These are phyloP conservation scores for Agapetus fuscipes DNA, from an alignment of 2,888 invertebrate genomes.

Conservation along the genomic window DNA sequence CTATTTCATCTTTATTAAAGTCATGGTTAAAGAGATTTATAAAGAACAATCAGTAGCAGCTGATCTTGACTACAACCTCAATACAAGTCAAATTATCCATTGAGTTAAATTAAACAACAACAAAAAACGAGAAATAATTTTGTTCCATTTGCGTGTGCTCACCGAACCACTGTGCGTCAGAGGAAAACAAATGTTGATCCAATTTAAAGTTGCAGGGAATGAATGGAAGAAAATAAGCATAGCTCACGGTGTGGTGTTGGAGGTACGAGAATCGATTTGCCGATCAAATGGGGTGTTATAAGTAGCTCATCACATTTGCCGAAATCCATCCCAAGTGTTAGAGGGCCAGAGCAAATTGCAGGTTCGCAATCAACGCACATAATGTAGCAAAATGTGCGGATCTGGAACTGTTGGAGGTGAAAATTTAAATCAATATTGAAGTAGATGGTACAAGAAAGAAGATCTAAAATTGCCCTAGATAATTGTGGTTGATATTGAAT, in stretches of 20 bases:
- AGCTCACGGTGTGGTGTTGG: too few relatives aligned
- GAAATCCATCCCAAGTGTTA: slow-evolving; percentile 8
- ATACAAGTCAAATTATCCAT: background rate
- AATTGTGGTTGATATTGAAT: too few relatives aligned
- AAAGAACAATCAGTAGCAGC: background rate
- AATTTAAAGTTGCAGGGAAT: background rate
- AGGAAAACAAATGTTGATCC: background rate
- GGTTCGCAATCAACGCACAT: too few relatives aligned
- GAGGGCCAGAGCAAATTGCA: slow-evolving; percentile 14
- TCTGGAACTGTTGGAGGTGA: too few relatives aligned
- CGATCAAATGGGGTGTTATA: slow-evolving; percentile 15
- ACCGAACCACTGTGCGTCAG: too few relatives aligned
- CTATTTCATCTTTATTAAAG: too few relatives aligned
- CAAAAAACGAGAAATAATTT: background rate
- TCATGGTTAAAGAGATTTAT: background rate
- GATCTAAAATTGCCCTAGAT: too few relatives aligned
- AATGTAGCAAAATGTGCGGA: too few relatives aligned
- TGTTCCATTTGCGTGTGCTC: background rate
- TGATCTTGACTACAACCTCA: too few relatives aligned
- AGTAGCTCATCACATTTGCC: slow-evolving; percentile 10
- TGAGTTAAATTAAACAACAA: background rate
- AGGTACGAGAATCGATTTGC: slow-evolving; percentile 11
- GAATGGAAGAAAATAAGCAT: slow-evolving; percentile 1
- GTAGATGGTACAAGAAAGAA: background rate
- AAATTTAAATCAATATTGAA: too few relatives aligned